These are phyloP conservation scores for Glandiceps talaboti DNA, from an alignment of 53 echinoderm and acorn worm genomes.

Conservation along the genomic window DNA sequence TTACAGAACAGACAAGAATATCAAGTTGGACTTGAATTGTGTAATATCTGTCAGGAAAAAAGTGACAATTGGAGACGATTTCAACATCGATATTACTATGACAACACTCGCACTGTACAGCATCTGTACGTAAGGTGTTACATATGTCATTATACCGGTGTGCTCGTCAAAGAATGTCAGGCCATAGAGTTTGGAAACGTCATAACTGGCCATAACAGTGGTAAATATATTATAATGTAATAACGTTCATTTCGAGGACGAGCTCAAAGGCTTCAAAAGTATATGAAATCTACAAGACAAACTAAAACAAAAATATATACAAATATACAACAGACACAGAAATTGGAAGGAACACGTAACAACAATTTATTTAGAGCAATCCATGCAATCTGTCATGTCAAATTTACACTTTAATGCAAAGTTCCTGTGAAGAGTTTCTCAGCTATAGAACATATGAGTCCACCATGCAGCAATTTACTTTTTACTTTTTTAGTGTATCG, in stretches of 20 bases:
- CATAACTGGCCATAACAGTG: not conserved
- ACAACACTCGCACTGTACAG: conserved; percentile 18
- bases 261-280: not conserved
- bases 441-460: no score
- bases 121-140: conserved; percentile 22
- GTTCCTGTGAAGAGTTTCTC: no score
- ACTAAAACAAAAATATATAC: no score
- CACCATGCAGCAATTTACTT: no score
- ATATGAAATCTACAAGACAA: no score
- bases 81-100: conserved; percentile 33
- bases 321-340: no score
- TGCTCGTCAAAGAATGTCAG: not conserved
- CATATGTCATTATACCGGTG: conserved; percentile 69
- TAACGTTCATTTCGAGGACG: not conserved
- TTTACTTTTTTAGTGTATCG: no score
- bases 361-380: no score
- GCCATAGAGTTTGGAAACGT: not conserved
- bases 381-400: no score
- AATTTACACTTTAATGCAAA: no score
- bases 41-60: conserved; percentile 16
- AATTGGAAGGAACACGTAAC: no score
- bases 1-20: conserved; percentile 10
- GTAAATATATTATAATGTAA: not conserved
- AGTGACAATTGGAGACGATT: conserved; percentile 34
- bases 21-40: conserved; percentile 25